Evolutionary conservation across 2,888 invertebrate species (phyloP), one percentile per base, ranked within the genome.

Genomic region (Pyralis farinalis): DNA sequence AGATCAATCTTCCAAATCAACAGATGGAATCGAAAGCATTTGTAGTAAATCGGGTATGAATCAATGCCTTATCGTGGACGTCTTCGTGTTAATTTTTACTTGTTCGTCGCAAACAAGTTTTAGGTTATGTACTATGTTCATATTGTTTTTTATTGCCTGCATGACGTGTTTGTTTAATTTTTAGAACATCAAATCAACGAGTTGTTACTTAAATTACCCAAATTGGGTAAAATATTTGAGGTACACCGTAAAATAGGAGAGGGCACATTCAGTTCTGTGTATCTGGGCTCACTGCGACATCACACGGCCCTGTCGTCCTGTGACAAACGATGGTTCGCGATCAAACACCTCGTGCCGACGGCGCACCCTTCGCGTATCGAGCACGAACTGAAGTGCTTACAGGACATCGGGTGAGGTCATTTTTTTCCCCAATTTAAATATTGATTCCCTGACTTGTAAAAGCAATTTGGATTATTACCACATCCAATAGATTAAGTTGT

Each of bases 231-330:
- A 49, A 85, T 92, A 48, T 94, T 94, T 63, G 83, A 92, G 51
- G 83, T 95, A 25, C 92, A 93, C 67, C 90, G 90, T 28, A 94
- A 94, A 62, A 93, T 95, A 55, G 95, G 95, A 0, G 93, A 94
- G 82, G 97, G 97, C 10, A 96, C 97, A 1, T 97, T 97, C 66
- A 97, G 97, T 70, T 94, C 94, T 0, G 97, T 97, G 12, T 95
- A 94, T 62, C 78, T 96, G 58, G 97, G 95, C 1, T 92, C 93
- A 1, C 74, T 95, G 38, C 92, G 91, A 67, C 80, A 85, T 48
- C 80, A 84, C 22, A 46, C 70, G 0, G 43, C 47, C 5, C 50
- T 90, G 45, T 71, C 87, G 1, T 71, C 80, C 1, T 50, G 72
- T 4, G 68, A 82, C 39, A 90, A 90, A 35, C 89, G 92, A 50